phyloP scores from a whole-genome alignment of 2,113 vertebrate genomes.

The Psilopsiagon aurifrons region DNA sequence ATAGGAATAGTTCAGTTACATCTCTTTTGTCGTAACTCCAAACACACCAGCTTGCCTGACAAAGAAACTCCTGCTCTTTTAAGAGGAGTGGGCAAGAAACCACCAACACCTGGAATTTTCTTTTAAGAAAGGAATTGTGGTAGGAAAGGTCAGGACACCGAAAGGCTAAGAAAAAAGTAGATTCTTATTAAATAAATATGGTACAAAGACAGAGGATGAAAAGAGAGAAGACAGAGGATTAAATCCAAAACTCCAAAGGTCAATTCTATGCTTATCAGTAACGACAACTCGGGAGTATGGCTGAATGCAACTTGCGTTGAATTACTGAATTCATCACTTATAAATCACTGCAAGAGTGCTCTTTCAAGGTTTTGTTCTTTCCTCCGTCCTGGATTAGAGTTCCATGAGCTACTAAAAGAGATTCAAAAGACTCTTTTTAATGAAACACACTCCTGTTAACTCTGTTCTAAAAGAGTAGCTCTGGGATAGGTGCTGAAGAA shows the following conservation, averaged over 20 bases:
- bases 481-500: background rate
- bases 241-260: background rate
- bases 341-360: rapidly evolving
- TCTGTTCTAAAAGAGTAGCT: background rate
- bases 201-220: background rate
- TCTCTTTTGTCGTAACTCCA: rapidly evolving
- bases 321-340: rapidly evolving
- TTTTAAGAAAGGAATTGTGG: rapidly evolving
- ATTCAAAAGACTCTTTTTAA: background rate
- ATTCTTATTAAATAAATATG: background rate
- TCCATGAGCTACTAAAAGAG: background rate
- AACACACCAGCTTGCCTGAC: background rate
- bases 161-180: background rate
- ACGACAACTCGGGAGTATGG: background rate
- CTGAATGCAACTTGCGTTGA: rapidly evolving
- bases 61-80: background rate
- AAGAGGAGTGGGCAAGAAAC: background rate
- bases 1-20: background rate
- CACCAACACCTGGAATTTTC: background rate
- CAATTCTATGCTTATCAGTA: background rate
- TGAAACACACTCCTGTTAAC: background rate
- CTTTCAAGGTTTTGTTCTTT: background rate
- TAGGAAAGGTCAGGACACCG: background rate
- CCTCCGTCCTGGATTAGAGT: background rate
- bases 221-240: background rate